Evolutionary conservation across 2,113 vertebrate species (phyloP).

Genomic region (Triplophysa siluroides): DNA sequence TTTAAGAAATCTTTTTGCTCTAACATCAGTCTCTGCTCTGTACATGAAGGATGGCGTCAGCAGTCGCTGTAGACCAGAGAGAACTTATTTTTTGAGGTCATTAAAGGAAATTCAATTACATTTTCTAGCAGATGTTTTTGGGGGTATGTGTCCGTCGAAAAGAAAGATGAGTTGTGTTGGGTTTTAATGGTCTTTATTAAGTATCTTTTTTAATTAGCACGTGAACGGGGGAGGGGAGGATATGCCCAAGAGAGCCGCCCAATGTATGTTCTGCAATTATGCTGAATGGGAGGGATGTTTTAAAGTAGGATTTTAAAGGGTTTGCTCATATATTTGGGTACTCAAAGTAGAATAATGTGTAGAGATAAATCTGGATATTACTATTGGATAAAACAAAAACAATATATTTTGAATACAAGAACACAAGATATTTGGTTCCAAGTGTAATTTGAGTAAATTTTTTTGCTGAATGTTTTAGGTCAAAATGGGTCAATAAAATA

Average conservation of each 20-base stretch:
- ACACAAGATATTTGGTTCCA: too few relatives aligned
- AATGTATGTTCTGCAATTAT: slow-evolving; percentile 41
- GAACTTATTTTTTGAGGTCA: not conserved
- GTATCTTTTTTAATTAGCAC: slow-evolving; percentile 36
- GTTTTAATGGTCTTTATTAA: slow-evolving; percentile 42
- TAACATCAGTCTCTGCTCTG: not conserved
- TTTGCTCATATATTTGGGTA: slow-evolving; percentile 13
- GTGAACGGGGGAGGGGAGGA: slow-evolving; percentile 30
- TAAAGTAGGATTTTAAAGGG: slow-evolving; percentile 10
- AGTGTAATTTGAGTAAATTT: too few relatives aligned
- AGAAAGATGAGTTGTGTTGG: slow-evolving; percentile 18
- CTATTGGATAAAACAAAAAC: not conserved
- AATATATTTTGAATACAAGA: too few relatives aligned
- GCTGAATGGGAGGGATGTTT: slow-evolving; percentile 28
- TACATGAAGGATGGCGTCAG: not conserved
- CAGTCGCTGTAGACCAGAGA: not conserved
- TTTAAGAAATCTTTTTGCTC: not conserved
- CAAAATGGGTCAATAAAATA: too few relatives aligned
- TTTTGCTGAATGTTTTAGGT: too few relatives aligned
- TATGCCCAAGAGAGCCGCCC: slow-evolving; percentile 16
- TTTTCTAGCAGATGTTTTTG: slow-evolving; percentile 11
- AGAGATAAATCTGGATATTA: too few relatives aligned
- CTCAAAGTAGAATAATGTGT: too few relatives aligned
- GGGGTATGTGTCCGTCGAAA: not conserved
- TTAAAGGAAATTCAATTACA: not conserved